Evolutionary conservation across 1,140 invertebrate species (phyloP).

Genomic region (Drosophila gunungcola): DNA sequence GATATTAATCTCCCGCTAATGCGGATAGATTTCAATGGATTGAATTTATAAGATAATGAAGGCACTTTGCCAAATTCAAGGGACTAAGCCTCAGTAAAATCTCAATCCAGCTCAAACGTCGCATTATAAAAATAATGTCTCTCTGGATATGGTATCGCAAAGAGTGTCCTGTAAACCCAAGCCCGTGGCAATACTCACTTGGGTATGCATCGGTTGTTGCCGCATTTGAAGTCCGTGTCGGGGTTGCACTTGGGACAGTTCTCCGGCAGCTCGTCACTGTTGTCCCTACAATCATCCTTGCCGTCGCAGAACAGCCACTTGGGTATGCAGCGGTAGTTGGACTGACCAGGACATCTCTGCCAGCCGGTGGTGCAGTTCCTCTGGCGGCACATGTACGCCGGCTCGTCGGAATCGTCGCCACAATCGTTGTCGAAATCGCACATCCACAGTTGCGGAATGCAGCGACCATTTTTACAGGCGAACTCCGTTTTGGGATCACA

Average conservation of each 20-base stretch:
- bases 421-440: conserved; percentile 87
- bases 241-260: conserved; percentile 95
- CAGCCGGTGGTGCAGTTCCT: conserved; percentile 96
- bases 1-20: conserved; percentile 93
- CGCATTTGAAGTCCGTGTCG: conserved; percentile 96
- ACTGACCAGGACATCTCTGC: conserved; percentile 94
- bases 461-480: conserved; percentile 95
- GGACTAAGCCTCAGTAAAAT: conserved; percentile 98
- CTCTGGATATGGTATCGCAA: conserved; percentile 97
- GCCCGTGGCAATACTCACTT: conserved; percentile 85
- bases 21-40: conserved; percentile 95
- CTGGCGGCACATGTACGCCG: conserved; percentile 95
- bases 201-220: conserved; percentile 96
- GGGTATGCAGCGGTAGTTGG: conserved; percentile 96
- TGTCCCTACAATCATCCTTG: conserved; percentile 95
- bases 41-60: conserved; percentile 93
- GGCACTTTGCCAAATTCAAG: conserved; percentile 98
- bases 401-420: conserved; percentile 97
- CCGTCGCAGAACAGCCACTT: conserved; percentile 98
- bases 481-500: conserved; percentile 95
- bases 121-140: conserved; percentile 99
- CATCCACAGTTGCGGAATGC: conserved; percentile 98
- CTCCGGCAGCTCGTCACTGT: conserved; percentile 94
- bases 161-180: conserved; percentile 86
- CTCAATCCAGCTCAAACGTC: conserved; percentile 98